phyloP scores from a whole-genome alignment of 2,797 vertebrate species.

The Parauchenoglanis ngamensis region DNA sequence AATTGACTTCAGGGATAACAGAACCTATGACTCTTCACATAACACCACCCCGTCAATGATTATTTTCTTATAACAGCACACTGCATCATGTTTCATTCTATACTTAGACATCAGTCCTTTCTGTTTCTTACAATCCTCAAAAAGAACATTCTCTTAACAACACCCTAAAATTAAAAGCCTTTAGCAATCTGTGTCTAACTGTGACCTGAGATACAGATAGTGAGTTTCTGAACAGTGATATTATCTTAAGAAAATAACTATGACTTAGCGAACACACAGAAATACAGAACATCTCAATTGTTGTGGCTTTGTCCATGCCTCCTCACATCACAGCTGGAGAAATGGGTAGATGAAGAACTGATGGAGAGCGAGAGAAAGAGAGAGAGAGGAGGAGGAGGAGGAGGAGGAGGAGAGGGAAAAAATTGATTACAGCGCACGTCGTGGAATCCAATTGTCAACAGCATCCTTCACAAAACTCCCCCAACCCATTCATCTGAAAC shows the following conservation, averaged over 20 bases:
- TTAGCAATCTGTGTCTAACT: neutral
- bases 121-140: neutral
- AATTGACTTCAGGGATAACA: neutral
- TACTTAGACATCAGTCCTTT: neutral
- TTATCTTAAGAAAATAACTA: neutral
- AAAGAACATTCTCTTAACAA: neutral
- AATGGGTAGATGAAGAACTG: constrained; percentile 39
- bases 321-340: constrained; percentile 55
- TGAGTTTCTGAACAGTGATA: neutral
- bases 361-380: constrained; percentile 49
- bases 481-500: constrained; percentile 79
- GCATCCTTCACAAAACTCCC: constrained; percentile 71
- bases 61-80: neutral
- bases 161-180: neutral
- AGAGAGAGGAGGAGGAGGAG: constrained; percentile 33
- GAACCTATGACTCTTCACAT: neutral
- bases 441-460: constrained; percentile 79
- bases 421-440: constrained; percentile 71
- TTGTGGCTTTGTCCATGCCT: constrained; percentile 51
- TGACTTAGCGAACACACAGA: neutral
- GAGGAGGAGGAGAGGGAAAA: constrained; percentile 47
- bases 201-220: neutral
- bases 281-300: constrained; percentile 62
- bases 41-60: neutral
- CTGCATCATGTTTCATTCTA: neutral